Base-by-base conservation (phyloP, 2,888 invertebrate genomes). In the Amphimallon solstitiale region DNA sequence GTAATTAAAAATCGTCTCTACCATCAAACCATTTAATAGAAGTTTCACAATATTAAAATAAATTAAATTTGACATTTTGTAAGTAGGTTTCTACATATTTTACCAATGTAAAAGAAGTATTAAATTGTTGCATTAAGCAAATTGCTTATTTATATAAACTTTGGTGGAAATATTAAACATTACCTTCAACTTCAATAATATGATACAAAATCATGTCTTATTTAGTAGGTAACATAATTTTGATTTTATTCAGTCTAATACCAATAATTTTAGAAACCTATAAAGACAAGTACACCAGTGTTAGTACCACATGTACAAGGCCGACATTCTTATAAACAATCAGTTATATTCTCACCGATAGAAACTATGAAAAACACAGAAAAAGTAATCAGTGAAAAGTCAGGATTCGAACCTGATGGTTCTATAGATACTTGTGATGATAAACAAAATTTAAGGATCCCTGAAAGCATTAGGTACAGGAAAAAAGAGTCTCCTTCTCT, bases 211-310 rank as follows among this genome's bases (percentile, higher is more conserved):
- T n/a, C n/a, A 35, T 51, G 15, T 23, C 34, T 59, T 15, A 6
- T 46, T 46, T 15, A 14, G 2, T 19, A 38, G 43, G 49, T 61
- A 48, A 12, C 7, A 23, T 17, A 7, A 21, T 21, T 21, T 21
- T 37, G 9, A 14, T 14, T n/a, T 43, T 43, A 12, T 15, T 45
- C 4, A 21, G 2, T 34, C 1, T 60, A n/a, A 56, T 45, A 19
- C 7, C 46, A 45, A 10, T 17, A 49, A 49, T 64, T 56, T 45
- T 54, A 64, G 64, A 9, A 54, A 38, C 52, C 60, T 12, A 43
- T 9, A 23, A 10, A 19, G 60, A 61, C 60, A 21, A 65, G 65
- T 35, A 65, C 65, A 12, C 65, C 65, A 14, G 49, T 15, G 3
- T 4, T 40, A 35, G 59, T 48, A 10, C 43, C 54, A 6, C 10